phyloP scores from a whole-genome alignment of 1,140 invertebrate species.

The Trichonephila clavipes region DNA sequence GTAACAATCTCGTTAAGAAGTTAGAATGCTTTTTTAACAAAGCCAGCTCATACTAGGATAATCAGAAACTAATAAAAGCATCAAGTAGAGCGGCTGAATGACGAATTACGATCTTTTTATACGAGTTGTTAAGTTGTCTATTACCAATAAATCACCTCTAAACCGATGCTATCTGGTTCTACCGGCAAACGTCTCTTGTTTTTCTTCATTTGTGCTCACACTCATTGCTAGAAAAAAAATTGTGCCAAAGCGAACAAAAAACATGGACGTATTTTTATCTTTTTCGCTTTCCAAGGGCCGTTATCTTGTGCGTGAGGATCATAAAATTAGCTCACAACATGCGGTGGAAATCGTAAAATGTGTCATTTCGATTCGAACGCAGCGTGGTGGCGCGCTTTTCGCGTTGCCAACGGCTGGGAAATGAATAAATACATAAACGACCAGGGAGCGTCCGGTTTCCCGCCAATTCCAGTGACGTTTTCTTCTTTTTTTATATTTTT shows the following conservation, averaged over 20 bases:
- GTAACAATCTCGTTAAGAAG: neutral
- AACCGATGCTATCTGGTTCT: slow-evolving; percentile 55
- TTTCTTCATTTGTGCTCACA: neutral
- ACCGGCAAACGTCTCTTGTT: slow-evolving; percentile 5
- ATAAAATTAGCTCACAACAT: slow-evolving; percentile 72
- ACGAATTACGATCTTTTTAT: slow-evolving; percentile 68
- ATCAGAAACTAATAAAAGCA: slow-evolving; percentile 49
- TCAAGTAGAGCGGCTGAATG: slow-evolving; percentile 24
- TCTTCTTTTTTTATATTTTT: neutral
- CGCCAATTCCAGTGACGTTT: neutral
- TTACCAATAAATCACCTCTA: slow-evolving; percentile 71
- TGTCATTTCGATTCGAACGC: slow-evolving; percentile 61
- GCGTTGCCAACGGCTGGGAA: slow-evolving; percentile 64
- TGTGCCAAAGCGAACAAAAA: neutral
- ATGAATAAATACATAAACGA: slow-evolving; percentile 69
- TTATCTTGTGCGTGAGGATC: slow-evolving; percentile 59
- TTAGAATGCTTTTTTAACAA: neutral
- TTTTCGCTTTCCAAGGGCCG: neutral
- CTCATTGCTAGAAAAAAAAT: neutral
- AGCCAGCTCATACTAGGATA: neutral
- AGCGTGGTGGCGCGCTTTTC: slow-evolving; percentile 64
- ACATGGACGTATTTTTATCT: neutral
- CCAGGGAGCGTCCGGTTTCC: slow-evolving; percentile 70
- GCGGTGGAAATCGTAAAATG: slow-evolving; percentile 76
- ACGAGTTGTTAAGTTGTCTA: slow-evolving; percentile 72